Evolutionary conservation across 2,797 vertebrate species (phyloP).

Genomic region (Arnoldichthys spilopterus): DNA sequence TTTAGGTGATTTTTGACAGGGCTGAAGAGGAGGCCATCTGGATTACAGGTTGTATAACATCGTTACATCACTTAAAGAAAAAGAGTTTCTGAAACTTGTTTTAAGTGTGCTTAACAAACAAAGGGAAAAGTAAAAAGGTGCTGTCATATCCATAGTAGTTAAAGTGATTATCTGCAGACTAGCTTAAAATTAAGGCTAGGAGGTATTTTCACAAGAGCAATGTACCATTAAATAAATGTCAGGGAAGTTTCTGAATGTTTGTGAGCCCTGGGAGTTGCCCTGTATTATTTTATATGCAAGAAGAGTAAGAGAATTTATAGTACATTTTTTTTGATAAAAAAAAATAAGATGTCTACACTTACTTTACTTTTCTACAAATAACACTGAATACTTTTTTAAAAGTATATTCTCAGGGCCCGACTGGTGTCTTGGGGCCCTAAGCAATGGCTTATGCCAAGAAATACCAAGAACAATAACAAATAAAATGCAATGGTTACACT

Average conservation of each 20-base stretch:
- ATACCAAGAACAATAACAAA: too few species aligned
- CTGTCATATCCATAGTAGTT: conserved; percentile 3
- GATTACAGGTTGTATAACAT: conserved; percentile 61
- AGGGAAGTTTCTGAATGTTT: not conserved
- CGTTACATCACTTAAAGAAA: conserved; percentile 53
- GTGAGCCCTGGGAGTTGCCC: not conserved
- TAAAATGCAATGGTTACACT: too few species aligned
- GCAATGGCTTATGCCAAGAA: too few species aligned
- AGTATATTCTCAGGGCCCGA: not conserved
- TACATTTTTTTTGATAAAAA: too few species aligned
- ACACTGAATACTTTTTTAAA: not conserved
- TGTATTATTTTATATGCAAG: not conserved
- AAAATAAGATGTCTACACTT: not conserved
- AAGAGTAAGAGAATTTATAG: too few species aligned
- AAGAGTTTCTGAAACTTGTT: conserved; percentile 45
- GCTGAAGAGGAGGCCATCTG: conserved; percentile 51
- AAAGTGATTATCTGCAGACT: conserved; percentile 7
- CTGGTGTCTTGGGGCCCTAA: too few species aligned
- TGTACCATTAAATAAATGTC: conserved; percentile 4
- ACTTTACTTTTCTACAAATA: not conserved
- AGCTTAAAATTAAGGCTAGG: not conserved
- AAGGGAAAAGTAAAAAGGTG: conserved; percentile 13
- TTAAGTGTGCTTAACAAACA: conserved; percentile 36
- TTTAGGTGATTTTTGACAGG: conserved; percentile 60
- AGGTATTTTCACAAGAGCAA: not conserved